Evolutionary conservation across 2,797 vertebrate genomes (phyloP).

Genomic region (Mycteria americana): DNA sequence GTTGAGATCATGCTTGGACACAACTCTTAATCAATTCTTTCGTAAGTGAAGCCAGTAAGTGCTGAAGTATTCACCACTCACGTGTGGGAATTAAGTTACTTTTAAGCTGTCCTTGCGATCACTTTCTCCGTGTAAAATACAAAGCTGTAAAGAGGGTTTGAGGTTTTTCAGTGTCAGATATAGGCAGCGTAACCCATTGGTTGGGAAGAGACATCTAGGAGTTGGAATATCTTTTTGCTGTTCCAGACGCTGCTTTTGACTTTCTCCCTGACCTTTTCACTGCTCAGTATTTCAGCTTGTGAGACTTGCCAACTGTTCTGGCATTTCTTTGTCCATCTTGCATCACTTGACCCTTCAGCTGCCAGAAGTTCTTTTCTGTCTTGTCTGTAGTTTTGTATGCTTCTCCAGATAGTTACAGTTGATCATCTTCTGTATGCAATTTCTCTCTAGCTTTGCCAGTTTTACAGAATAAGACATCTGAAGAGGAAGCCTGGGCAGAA

Average conservation of each 20-base stretch:
- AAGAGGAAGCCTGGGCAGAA: background rate
- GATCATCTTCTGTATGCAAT: background rate
- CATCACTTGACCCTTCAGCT: background rate
- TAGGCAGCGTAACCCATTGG: background rate
- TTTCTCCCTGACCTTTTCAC: slow-evolving; percentile 19
- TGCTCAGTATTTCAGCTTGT: background rate
- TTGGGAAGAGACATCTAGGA: background rate
- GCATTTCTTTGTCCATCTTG: background rate
- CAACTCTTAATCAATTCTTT: background rate
- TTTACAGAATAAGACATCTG: background rate
- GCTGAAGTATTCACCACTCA: background rate
- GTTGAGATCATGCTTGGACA: slow-evolving; percentile 1
- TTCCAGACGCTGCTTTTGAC: slow-evolving; percentile 24
- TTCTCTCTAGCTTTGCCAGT: background rate
- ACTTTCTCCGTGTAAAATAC: background rate
- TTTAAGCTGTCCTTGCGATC: background rate
- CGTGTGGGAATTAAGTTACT: background rate
- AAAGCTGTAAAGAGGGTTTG: slow-evolving; percentile 6
- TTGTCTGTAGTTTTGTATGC: background rate
- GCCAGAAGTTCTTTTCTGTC: background rate
- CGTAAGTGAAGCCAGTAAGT: background rate
- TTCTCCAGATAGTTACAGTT: background rate
- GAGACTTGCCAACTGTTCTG: background rate
- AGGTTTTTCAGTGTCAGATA: background rate
- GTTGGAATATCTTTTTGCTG: background rate